Conservation (phyloP, 2,888 invertebrate genomes). For the Beris chalybata region DNA sequence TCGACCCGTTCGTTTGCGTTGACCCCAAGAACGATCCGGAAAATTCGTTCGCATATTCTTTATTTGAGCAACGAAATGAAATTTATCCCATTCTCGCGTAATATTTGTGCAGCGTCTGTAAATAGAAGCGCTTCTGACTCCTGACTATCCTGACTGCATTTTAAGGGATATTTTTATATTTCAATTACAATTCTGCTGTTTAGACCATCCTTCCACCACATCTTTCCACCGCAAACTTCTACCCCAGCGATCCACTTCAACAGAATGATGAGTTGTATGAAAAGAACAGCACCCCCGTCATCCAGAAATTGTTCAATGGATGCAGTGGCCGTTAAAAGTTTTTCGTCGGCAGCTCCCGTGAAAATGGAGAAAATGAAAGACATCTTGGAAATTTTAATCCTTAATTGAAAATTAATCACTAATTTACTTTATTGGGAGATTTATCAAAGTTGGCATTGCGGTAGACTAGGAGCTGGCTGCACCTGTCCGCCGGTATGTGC, state of each 20-base stretch:
- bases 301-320: too few species aligned
- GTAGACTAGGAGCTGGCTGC: neutral
- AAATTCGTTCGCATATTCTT: conserved; percentile 10
- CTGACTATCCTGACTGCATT: too few species aligned
- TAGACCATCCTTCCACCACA: too few species aligned
- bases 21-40: neutral
- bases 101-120: conserved; percentile 31
- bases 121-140: conserved; percentile 19
- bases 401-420: conserved; percentile 39
- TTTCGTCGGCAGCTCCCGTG: neutral
- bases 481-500: neutral
- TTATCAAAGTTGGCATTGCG: conserved; percentile 21
- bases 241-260: too few species aligned
- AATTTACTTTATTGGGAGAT: conserved; percentile 35
- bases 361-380: conserved; percentile 1
- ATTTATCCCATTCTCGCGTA: conserved; percentile 33
- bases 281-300: too few species aligned
- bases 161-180: too few species aligned
- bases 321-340: conserved; percentile 4
- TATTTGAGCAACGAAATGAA: conserved; percentile 36
- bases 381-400: conserved; percentile 33
- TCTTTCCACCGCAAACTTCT: too few species aligned
- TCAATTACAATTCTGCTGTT: too few species aligned
- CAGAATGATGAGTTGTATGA: too few species aligned
- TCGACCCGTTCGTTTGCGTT: neutral